Conservation (phyloP, 2,888 invertebrate genomes). For the Blastobasis lacticolella region DNA sequence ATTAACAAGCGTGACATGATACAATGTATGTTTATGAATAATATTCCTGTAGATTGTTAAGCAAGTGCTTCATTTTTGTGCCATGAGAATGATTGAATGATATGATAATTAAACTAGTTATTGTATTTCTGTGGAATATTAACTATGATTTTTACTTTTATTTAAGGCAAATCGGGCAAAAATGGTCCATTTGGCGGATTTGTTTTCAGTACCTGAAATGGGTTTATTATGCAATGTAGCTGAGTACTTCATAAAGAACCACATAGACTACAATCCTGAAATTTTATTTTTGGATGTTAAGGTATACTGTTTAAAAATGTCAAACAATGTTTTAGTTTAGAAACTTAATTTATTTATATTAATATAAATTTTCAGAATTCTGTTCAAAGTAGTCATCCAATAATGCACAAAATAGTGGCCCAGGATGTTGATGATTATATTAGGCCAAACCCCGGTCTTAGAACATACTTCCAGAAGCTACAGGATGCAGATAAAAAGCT, state of each 20-base stretch:
- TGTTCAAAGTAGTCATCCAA: slow-evolving; percentile 89
- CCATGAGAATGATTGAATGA: too few species aligned
- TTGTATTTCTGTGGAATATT: too few species aligned
- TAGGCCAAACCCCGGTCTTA: slow-evolving; percentile 82
- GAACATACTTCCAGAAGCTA: slow-evolving; percentile 84
- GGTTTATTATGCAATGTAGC: slow-evolving; percentile 93
- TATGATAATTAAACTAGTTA: too few species aligned
- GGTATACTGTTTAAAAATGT: slow-evolving; percentile 59
- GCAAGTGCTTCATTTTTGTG: not conserved
- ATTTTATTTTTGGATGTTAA: slow-evolving; percentile 95
- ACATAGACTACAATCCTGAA: slow-evolving; percentile 95
- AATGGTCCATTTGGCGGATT: slow-evolving; percentile 96
- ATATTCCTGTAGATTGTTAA: slow-evolving; percentile 9
- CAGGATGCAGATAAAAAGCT: slow-evolving; percentile 85
- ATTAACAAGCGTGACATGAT: slow-evolving; percentile 17
- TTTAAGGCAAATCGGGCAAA: slow-evolving; percentile 76
- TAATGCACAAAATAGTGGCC: slow-evolving; percentile 92
- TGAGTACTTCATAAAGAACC: slow-evolving; percentile 91
- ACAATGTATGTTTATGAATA: slow-evolving; percentile 22
- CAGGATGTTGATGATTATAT: slow-evolving; percentile 87
- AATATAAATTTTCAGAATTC: slow-evolving; percentile 79
- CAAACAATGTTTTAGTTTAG: not conserved
- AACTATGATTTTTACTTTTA: not conserved
- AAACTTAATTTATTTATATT: not conserved
- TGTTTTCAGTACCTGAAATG: slow-evolving; percentile 98